Evolutionary conservation across 2,113 vertebrate species (phyloP).

Genomic region (Halcyon malimbica): DNA sequence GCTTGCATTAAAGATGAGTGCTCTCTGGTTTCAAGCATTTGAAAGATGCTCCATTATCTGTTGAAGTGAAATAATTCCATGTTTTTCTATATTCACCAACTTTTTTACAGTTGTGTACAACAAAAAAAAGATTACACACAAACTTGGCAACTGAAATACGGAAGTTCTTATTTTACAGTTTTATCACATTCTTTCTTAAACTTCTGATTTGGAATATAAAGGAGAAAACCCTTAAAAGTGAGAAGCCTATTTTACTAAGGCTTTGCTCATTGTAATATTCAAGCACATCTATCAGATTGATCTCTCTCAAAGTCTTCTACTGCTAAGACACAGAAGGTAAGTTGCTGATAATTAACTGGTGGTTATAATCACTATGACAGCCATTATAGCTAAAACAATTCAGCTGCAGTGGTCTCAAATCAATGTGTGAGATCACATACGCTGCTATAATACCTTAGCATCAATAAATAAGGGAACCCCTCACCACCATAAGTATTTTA

Average conservation of each 20-base stretch:
- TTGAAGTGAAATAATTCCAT: constrained; percentile 23
- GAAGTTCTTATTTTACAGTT: neutral
- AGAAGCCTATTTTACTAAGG: neutral
- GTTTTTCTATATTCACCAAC: constrained; percentile 27
- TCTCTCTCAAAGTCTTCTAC: neutral
- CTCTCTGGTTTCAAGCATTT: constrained; percentile 44
- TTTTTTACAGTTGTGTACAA: neutral
- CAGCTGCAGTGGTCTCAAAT: neutral
- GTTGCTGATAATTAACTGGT: neutral
- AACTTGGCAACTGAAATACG: neutral
- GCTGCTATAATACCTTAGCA: neutral
- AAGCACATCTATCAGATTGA: neutral
- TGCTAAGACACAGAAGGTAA: neutral
- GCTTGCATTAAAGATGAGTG: neutral
- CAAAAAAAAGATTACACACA: neutral
- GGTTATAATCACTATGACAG: neutral
- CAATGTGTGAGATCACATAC: neutral
- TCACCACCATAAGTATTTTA: neutral
- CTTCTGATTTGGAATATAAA: neutral
- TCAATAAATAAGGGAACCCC: neutral
- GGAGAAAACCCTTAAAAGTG: neutral
- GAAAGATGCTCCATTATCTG: constrained; percentile 17
- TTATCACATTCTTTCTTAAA: neutral
- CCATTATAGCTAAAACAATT: neutral
- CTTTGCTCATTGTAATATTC: neutral